Evolutionary conservation across 2,797 vertebrate species (phyloP).

Genomic region (Acridotheres tristis): DNA sequence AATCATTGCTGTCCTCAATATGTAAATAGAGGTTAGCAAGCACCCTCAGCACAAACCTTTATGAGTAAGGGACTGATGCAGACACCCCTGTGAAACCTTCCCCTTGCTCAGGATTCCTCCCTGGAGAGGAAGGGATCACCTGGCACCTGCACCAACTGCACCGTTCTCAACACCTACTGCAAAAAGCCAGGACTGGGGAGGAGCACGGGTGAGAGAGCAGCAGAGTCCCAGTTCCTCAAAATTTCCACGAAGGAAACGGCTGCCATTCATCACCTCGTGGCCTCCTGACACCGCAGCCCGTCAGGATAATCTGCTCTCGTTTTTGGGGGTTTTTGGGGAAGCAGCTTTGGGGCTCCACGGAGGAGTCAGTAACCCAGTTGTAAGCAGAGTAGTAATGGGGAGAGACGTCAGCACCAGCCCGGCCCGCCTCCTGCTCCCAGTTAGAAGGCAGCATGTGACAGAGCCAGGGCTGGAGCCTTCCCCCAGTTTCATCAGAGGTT

Average conservation of each 20-base stretch:
- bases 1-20: conserved; percentile 48
- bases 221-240: conserved; percentile 23
- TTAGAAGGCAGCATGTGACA: conserved; percentile 87
- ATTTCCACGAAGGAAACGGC: conserved; percentile 43
- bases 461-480: conserved; percentile 74
- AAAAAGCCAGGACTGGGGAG: neutral
- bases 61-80: neutral
- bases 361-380: conserved; percentile 57
- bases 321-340: conserved; percentile 5
- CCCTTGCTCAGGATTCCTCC: neutral
- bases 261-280: neutral
- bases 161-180: neutral
- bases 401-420: conserved; percentile 68
- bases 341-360: conserved; percentile 44
- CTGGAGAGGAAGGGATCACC: neutral
- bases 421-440: conserved; percentile 68
- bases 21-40: conserved; percentile 50
- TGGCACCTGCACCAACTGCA: neutral
- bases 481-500: conserved; percentile 78
- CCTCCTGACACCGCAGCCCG: conserved; percentile 49
- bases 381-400: conserved; percentile 70
- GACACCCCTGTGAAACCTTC: conserved; percentile 52
- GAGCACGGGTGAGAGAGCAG: neutral
- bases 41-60: conserved; percentile 18
- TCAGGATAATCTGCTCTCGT: neutral